phyloP scores from a whole-genome alignment of 2,113 vertebrate species.

The Dromaius novaehollandiae region DNA sequence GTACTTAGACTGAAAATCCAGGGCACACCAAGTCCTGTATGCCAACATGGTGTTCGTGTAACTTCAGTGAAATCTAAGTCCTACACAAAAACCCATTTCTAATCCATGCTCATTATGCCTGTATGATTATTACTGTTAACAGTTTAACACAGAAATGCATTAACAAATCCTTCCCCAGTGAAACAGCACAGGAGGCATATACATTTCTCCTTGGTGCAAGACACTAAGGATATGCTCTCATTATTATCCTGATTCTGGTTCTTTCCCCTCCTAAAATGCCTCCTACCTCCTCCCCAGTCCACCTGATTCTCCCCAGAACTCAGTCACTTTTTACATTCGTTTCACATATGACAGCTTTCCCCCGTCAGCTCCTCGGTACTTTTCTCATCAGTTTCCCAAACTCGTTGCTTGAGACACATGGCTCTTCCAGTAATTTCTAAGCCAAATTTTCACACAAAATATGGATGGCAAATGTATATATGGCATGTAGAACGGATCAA shows the following conservation, averaged over 20 bases:
- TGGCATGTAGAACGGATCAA: not conserved
- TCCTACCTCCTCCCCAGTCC: not conserved
- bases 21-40: conserved; percentile 1
- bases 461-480: not conserved
- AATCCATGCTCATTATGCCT: conserved; percentile 47
- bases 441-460: not conserved
- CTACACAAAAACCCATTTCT: conserved; percentile 51
- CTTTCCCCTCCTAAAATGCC: not conserved
- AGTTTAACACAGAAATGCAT: conserved; percentile 36
- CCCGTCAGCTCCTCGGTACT: not conserved
- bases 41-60: not conserved
- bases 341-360: not conserved
- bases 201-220: not conserved
- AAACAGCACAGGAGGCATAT: not conserved
- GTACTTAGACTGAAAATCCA: conserved; percentile 41
- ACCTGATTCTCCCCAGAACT: not conserved
- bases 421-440: not conserved
- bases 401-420: not conserved
- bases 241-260: conserved; percentile 11
- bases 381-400: not conserved
- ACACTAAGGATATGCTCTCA: not conserved
- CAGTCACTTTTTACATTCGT: not conserved
- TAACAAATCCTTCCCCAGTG: conserved; percentile 9
- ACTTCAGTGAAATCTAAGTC: conserved; percentile 54
- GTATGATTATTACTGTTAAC: conserved; percentile 44